Conservation (phyloP, 2,888 invertebrate genomes). For the Tinea pellionella region DNA sequence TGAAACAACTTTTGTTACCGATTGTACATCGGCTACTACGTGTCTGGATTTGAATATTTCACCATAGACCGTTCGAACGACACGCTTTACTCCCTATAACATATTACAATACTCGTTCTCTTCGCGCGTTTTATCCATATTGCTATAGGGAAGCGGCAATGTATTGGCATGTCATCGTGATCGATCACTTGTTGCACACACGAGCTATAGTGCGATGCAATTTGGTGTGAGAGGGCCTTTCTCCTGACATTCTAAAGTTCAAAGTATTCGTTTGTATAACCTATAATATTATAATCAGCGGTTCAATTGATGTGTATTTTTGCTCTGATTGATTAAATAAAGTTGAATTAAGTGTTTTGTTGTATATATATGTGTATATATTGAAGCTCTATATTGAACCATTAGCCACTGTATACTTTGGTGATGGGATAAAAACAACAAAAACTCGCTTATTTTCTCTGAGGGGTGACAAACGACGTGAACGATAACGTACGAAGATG, state of each 20-base stretch:
- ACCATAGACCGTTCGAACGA: neutral
- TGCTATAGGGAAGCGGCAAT: neutral
- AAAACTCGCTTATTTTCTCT: neutral
- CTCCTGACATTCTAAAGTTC: no score
- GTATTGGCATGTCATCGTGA: neutral
- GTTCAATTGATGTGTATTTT: no score
- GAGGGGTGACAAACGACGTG: neutral
- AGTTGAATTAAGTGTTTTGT: no score
- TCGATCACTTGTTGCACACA: neutral
- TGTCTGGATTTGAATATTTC: conserved; percentile 6
- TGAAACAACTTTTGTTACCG: neutral
- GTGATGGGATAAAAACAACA: neutral
- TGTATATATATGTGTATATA: neutral
- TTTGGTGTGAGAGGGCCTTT: no score
- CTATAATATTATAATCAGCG: no score
- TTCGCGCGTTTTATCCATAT: neutral
- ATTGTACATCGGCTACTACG: neutral
- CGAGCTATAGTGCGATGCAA: no score
- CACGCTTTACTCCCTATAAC: neutral
- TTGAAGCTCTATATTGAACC: neutral
- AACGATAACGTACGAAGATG: neutral
- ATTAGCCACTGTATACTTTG: neutral
- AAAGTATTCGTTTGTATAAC: no score
- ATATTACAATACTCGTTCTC: neutral
- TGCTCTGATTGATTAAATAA: no score